These are phyloP conservation scores for Therioaphis trifolii DNA, from an alignment of 2,888 invertebrate species.

Conservation along the genomic window DNA sequence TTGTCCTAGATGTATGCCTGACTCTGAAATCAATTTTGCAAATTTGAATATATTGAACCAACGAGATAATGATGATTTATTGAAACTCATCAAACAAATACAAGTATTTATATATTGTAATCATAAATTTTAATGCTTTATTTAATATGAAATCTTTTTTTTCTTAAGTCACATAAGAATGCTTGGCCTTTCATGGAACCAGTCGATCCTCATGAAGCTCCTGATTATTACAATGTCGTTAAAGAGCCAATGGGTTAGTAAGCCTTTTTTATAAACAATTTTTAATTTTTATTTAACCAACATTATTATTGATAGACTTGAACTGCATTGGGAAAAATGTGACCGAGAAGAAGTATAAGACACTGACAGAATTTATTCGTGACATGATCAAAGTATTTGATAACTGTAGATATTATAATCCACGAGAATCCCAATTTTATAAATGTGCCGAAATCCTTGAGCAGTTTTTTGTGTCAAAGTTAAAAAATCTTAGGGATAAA, in stretches of 20 bases:
- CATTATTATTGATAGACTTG: slow-evolving; percentile 78
- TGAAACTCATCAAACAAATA: slow-evolving; percentile 88
- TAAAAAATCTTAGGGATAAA: slow-evolving; percentile 87
- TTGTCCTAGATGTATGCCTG: slow-evolving; percentile 94
- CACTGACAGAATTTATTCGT: slow-evolving; percentile 93
- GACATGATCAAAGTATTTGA: slow-evolving; percentile 99
- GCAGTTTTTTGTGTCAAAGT: slow-evolving; percentile 94
- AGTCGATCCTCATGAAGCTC: slow-evolving; percentile 94
- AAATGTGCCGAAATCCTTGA: slow-evolving; percentile 96
- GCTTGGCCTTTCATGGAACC: slow-evolving; percentile 99
- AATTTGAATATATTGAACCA: slow-evolving; percentile 86
- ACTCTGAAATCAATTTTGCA: slow-evolving; percentile 87
- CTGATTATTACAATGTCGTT: slow-evolving; percentile 95
- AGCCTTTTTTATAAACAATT: neutral
- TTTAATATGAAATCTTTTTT: slow-evolving; percentile 65
- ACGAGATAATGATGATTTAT: slow-evolving; percentile 85
- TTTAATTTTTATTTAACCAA: neutral
- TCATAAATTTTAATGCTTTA: slow-evolving; percentile 42
- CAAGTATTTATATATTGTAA: slow-evolving; percentile 72
- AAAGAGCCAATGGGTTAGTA: slow-evolving; percentile 94
- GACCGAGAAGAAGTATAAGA: slow-evolving; percentile 83
- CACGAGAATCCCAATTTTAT: slow-evolving; percentile 94
- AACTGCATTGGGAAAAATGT: slow-evolving; percentile 91
- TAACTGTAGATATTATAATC: slow-evolving; percentile 98
- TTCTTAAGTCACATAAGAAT: slow-evolving; percentile 85